Base-by-base conservation (phyloP, 2,888 invertebrate genomes). In the Caenorhabditis uteleia region DNA sequence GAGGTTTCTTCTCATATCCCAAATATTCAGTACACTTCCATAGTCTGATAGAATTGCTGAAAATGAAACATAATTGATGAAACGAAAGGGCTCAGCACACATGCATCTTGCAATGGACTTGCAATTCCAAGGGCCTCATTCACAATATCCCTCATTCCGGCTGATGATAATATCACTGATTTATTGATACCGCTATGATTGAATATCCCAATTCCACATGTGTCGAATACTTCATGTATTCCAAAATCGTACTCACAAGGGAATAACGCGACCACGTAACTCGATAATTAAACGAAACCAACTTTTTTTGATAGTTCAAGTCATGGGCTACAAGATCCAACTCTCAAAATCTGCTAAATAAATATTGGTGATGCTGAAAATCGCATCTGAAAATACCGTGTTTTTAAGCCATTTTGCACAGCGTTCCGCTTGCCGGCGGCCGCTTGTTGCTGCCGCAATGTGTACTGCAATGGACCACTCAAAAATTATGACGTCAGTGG, bases 171-270 rank as follows among this genome's bases (percentile, higher is more conserved):
- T 16, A 69, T 66, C 2, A 69, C 59, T 25, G 64, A 59, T 27
- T 61, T 57, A 36, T 50, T 43, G 10, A 68, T n/a, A 14, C 60
- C 56, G 21, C n/a, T n/a, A n/a, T n/a, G n/a, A n/a, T n/a, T n/a
- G n/a, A n/a, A n/a, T n/a, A n/a, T n/a, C n/a, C n/a, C n/a, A 31
- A 66, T 42, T 25, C 69, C 69, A 49, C 69, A 69, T 51, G 60
- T 49, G 40, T 69, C 69, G 51, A 69, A 69, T 16, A 69, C 61
- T 61, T 69, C 69, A 34, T 69, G 69, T 16, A 69, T 49, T 5
- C 48, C 49, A 25, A 69, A 50, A 39, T 61, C 57, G 23, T 61
- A 69, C 27, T 66, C n/a, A n/a, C n/a, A 36, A 25, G 46, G 25
- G n/a, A n/a, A n/a, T n/a, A n/a, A n/a, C n/a, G n/a, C n/a, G n/a